Evolutionary conservation across 1,140 invertebrate species (phyloP).

Genomic region (Heliothis subflexa): DNA sequence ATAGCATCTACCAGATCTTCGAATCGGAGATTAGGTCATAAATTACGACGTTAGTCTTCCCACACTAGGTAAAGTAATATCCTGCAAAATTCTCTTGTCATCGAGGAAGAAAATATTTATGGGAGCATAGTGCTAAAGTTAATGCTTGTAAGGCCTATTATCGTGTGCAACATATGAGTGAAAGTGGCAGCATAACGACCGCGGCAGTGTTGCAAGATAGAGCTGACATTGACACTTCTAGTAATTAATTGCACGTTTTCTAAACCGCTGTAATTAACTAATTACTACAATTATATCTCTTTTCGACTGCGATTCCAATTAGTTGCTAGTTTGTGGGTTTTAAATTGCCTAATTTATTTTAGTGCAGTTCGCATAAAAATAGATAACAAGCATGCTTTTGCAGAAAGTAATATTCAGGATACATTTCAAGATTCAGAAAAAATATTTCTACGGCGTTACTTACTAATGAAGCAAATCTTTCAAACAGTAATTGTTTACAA

Average conservation of each 20-base stretch:
- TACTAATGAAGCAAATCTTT: no score
- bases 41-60: neutral
- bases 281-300: neutral
- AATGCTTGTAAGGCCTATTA: neutral
- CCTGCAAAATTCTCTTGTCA: neutral
- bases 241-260: constrained; percentile 12
- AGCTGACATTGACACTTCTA: constrained; percentile 5
- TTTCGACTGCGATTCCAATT: neutral
- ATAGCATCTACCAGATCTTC: no score
- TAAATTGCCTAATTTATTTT: no score
- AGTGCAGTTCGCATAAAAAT: no score
- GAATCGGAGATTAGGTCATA: no score
- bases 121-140: neutral
- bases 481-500: neutral
- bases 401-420: no score
- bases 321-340: no score
- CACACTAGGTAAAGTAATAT: neutral
- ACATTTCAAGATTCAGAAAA: no score
- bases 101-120: neutral
- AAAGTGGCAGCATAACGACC: neutral
- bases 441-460: no score
- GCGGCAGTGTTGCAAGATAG: neutral
- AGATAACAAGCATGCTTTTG: no score
- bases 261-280: neutral
- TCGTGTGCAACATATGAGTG: neutral